Evolutionary conservation across 2,113 vertebrate genomes (phyloP).

Genomic region (Tringa solitaria): DNA sequence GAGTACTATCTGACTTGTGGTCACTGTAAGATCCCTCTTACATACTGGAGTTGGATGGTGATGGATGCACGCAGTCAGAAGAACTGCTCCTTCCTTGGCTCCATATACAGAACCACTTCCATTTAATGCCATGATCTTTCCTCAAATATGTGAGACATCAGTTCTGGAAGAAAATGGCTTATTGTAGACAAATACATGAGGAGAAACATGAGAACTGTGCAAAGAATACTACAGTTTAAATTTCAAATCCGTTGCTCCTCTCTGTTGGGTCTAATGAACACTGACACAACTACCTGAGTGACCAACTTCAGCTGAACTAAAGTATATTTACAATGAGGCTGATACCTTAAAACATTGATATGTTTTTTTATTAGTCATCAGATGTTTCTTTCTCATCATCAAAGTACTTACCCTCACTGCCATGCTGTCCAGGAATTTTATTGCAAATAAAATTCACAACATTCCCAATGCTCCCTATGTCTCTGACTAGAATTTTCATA

Average conservation of each 20-base stretch:
- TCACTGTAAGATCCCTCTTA: neutral
- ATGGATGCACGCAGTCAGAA: neutral
- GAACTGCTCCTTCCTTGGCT: neutral
- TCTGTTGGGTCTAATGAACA: neutral
- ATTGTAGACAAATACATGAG: rapidly evolving
- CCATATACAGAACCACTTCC: neutral
- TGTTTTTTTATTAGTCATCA: neutral
- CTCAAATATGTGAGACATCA: neutral
- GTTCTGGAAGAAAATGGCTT: neutral
- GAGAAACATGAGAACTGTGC: neutral
- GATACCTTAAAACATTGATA: neutral
- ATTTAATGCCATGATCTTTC: neutral
- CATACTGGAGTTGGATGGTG: neutral
- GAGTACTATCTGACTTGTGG: neutral
- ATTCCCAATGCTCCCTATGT: neutral
- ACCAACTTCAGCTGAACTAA: neutral
- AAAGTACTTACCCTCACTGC: neutral
- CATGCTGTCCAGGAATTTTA: neutral
- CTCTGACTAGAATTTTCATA: neutral
- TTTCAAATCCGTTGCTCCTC: neutral
- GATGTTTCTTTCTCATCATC: neutral
- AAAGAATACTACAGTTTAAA: neutral
- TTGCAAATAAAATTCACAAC: neutral
- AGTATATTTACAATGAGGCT: neutral
- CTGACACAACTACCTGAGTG: neutral